Conservation (phyloP, 2,113 vertebrate genomes). For the Neogobius melanostomus region DNA sequence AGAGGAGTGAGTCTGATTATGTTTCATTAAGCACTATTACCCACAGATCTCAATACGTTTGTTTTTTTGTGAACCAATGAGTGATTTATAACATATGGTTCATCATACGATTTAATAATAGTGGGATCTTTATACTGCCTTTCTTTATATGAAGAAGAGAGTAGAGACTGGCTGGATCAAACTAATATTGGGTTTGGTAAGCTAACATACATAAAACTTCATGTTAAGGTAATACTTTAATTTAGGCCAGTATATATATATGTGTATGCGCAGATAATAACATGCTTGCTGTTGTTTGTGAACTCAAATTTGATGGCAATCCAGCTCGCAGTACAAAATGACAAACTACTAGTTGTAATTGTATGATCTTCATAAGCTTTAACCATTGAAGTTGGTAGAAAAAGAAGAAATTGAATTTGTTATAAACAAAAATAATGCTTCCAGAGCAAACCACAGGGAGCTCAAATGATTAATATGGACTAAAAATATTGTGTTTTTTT, state of each 20-base stretch:
- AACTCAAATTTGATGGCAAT: too few species aligned
- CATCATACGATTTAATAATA: neutral
- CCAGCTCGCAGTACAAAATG: too few species aligned
- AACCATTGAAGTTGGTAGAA: neutral
- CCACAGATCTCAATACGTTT: neutral
- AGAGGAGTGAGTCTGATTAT: constrained; percentile 41
- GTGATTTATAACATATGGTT: neutral
- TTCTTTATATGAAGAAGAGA: neutral
- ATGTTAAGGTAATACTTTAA: too few species aligned
- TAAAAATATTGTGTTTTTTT: neutral
- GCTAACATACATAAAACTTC: neutral
- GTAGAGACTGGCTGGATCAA: neutral
- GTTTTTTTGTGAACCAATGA: constrained; percentile 1
- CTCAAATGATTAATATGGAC: too few species aligned
- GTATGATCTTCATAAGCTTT: neutral
- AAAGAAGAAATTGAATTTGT: neutral
- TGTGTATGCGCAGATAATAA: too few species aligned
- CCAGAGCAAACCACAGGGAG: neutral
- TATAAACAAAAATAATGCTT: neutral
- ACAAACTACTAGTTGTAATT: neutral
- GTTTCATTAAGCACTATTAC: constrained; percentile 31
- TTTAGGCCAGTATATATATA: too few species aligned
- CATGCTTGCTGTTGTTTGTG: too few species aligned
- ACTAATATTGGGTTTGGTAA: neutral
- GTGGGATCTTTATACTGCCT: neutral